Conservation (phyloP, 2,888 invertebrate genomes). For the Oligia fasciuncula region DNA sequence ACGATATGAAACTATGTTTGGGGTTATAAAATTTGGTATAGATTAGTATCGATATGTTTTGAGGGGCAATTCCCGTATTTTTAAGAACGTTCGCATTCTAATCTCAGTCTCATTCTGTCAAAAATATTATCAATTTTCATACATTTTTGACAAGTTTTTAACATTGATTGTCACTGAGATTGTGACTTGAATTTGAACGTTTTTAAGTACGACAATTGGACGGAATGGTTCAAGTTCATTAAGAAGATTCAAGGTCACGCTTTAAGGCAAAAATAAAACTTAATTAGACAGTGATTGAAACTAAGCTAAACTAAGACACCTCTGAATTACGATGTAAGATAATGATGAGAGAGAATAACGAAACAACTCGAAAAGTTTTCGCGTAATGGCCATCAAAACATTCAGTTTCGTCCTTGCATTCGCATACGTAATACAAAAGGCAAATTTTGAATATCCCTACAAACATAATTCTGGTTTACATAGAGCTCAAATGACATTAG, state of each 20-base stretch:
- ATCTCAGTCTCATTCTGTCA: background rate
- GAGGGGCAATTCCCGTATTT: background rate
- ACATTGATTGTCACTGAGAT: background rate
- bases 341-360: background rate
- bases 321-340: background rate
- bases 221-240: background rate
- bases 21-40: background rate
- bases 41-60: background rate
- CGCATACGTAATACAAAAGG: background rate
- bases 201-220: background rate
- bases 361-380: background rate
- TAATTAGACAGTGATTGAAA: background rate
- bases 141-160: background rate
- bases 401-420: background rate
- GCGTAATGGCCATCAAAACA: background rate
- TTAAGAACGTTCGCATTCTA: background rate
- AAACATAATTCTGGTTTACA: background rate
- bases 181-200: background rate
- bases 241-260: background rate
- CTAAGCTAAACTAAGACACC: background rate
- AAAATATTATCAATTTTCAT: background rate
- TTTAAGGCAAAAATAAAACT: background rate
- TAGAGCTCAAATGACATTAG: background rate
- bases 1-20: conserved; percentile 33
- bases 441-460: too few relatives aligned